Conservation (phyloP, 2,113 vertebrate genomes). For the human region GRCh38 chr5:170518001-170518500, state of each 20-base stretch:
- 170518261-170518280: not conserved
- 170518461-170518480: rapidly evolving
- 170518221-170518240: not conserved
- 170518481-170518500: not conserved
- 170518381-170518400: not conserved
- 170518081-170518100: rapidly evolving
- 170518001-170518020: too few relatives aligned
- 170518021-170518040: too few relatives aligned
- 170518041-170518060: too few relatives aligned
- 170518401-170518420: not conserved
- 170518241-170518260: not conserved
- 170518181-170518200: rapidly evolving
- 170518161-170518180: rapidly evolving
- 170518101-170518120: not conserved
- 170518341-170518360: not conserved
- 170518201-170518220: not conserved
- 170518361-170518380: not conserved
- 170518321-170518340: not conserved
- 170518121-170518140: rapidly evolving
- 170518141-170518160: not conserved
- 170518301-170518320: not conserved
- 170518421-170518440: not conserved
- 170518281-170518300: not conserved
- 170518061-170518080: not conserved
- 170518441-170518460: not conserved